phyloP scores from a whole-genome alignment of 2,113 vertebrate species.

The Micromys minutus region DNA sequence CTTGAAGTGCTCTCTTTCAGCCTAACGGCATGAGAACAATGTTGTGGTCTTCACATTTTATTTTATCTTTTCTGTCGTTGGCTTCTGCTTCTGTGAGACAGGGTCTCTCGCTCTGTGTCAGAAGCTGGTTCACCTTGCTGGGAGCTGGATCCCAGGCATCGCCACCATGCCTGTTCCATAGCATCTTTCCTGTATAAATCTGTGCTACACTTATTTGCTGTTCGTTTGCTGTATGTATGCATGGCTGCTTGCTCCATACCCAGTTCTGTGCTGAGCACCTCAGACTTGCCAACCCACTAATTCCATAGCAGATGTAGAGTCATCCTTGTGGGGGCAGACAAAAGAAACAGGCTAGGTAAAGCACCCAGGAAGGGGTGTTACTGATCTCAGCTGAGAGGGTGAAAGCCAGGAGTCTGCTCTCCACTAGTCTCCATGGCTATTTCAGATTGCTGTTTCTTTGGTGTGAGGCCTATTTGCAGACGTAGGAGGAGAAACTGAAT shows the following conservation, averaged over 20 bases:
- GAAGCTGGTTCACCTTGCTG: background rate
- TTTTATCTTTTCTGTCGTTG: background rate
- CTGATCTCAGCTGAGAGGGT: background rate
- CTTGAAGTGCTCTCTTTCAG: background rate
- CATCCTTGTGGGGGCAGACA: too few species aligned
- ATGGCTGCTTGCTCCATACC: too few species aligned
- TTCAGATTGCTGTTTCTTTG: background rate
- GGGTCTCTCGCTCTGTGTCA: background rate
- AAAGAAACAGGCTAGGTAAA: background rate
- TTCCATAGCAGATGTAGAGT: too few species aligned
- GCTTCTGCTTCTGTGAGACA: background rate
- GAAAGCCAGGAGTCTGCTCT: background rate
- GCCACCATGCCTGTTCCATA: background rate
- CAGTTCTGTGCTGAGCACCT: background rate
- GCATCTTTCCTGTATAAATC: background rate
- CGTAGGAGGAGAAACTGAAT: background rate
- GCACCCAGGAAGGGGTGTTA: background rate
- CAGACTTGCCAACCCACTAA: background rate
- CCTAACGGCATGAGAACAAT: background rate
- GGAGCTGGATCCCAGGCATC: background rate
- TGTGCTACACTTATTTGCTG: background rate
- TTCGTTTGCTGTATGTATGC: background rate
- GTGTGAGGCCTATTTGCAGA: background rate
- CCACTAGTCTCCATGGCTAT: too few species aligned
- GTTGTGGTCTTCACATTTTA: background rate